These are phyloP conservation scores for Agapostemon virescens DNA, from an alignment of 2,888 invertebrate species.

Conservation along the genomic window DNA sequence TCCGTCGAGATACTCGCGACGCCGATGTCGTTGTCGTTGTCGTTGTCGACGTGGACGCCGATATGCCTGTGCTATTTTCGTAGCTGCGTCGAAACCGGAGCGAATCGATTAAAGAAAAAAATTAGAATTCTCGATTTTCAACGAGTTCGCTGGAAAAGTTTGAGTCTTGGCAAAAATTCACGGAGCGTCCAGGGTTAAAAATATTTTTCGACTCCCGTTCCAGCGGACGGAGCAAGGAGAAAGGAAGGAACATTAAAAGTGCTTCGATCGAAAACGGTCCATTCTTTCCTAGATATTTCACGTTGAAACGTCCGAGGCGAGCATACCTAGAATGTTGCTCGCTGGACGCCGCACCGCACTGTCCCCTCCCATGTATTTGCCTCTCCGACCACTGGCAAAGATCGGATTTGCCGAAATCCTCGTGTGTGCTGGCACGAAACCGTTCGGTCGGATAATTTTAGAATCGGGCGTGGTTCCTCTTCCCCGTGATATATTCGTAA, in stretches of 20 bases:
- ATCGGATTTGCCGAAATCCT: conserved; percentile 56
- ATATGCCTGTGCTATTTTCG: neutral
- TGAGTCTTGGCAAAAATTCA: neutral
- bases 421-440: conserved; percentile 56
- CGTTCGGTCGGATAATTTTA: conserved; percentile 71
- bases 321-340: conserved; percentile 34
- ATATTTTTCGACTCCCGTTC: conserved; percentile 7
- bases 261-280: conserved; percentile 27
- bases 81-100: neutral
- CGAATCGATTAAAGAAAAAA: neutral
- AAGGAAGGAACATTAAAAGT: conserved; percentile 22
- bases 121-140: neutral
- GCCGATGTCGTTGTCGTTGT: neutral
- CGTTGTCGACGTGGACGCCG: too few relatives aligned
- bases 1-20: neutral
- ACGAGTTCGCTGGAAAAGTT: neutral
- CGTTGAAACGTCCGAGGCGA: conserved; percentile 49
- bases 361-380: neutral
- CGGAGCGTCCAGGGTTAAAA: neutral
- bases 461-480: conserved; percentile 20
- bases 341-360: neutral
- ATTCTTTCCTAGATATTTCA: conserved; percentile 57
- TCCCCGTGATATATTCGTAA: conserved; percentile 20
- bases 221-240: neutral
- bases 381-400: conserved; percentile 5